Base-by-base conservation (phyloP, 2,888 invertebrate genomes). In the Formica aserva region DNA sequence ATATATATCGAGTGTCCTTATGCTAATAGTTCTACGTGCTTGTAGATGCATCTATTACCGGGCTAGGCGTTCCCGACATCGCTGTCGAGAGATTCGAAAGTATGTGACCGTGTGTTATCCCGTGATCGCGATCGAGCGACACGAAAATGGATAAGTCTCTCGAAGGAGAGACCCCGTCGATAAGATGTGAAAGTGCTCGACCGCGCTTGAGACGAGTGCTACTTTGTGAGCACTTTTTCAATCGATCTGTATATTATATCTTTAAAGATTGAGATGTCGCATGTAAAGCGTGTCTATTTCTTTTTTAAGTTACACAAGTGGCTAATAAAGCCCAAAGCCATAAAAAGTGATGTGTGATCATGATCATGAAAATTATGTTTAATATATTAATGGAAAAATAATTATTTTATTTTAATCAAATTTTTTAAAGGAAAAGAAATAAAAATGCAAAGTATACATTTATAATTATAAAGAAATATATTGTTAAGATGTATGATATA, bases 121-220 rank as follows among this genome's bases (percentile, higher is more conserved):
- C 29, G 8, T 60, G 55, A 88, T 88, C 83, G 67, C 29, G 71
- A 83, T 66, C 67, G 62, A 38, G 74, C 57, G 67, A 29, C 41
- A 29, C n/a, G 18, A 69, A 41, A 57, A 57, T 26, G 48, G 8
- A 55, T 57, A 45, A 38, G 32, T 22, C 38, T 66, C 66, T 55
- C 52, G 38, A 57, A 35, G 22, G 35, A 52, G 80, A 55, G 82
- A 22, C 11, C 1, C 13, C 15, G 55, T 41, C 48, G 86, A 83
- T 48, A 67, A 75, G 5, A 74, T 65, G 85, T 81, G 83, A 87
- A 87, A 87, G 87, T 84, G 38, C 55, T 65, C 35, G 32, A 38
- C 13, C n/a, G 65, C 52, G 26, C 75, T 74, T 74, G 76, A 66
- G 57, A 62, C 32, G 35, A 55, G 35, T 67, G 29, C 52, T 26